Percentiles rank a stretch among this genome's conserved stretches.
Evolutionary conservation across 1,140 invertebrate genomes (phyloP).

Genomic region (Drosophila hydei): DNA sequence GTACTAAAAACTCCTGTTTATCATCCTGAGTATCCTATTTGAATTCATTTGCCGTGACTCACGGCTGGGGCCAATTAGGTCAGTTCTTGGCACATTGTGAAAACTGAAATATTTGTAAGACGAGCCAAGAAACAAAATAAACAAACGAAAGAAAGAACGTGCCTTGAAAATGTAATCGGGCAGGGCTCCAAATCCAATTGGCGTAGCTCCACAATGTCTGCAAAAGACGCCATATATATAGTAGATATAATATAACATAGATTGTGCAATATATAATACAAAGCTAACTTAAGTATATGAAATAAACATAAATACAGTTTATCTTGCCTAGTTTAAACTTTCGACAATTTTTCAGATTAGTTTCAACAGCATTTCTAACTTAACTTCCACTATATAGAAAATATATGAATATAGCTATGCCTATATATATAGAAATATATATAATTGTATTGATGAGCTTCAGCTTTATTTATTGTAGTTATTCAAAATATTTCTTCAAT

Average conservation of each 20-base stretch:
- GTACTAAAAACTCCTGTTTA: background rate
- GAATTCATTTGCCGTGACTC: conserved; percentile 13
- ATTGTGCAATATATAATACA: no score
- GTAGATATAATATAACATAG: no score
- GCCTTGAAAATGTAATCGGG: conserved; percentile 24
- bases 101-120: conserved; percentile 41
- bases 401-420: no score
- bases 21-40: conserved; percentile 11
- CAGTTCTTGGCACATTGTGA: conserved; percentile 39
- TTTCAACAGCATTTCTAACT: no score
- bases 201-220: conserved; percentile 18
- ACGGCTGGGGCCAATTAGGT: conserved; percentile 26
- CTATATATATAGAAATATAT: background rate
- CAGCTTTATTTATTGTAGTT: background rate
- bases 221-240: background rate
- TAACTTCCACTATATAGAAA: no score
- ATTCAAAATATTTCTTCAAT: background rate
- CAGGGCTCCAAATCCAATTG: conserved; percentile 9
- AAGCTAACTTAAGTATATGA: no score
- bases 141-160: conserved; percentile 23
- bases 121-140: conserved; percentile 21
- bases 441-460: background rate
- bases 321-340: no score
- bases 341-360: no score
- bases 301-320: no score